These are phyloP conservation scores for Planiliza haematocheilus DNA, from an alignment of 2,113 vertebrate genomes.

Conservation along the genomic window DNA sequence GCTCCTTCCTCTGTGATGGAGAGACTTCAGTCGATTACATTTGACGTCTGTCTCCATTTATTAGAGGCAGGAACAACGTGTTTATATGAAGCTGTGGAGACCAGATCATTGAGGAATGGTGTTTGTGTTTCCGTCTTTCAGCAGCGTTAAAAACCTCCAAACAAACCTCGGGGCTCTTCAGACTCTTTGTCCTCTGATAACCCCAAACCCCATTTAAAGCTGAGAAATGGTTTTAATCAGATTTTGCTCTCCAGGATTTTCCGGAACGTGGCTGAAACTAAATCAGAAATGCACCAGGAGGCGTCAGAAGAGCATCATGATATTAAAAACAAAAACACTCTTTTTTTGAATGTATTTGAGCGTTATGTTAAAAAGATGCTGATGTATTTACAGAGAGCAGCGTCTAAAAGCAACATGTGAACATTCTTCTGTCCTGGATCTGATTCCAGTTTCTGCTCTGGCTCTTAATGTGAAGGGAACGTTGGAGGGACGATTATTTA, in stretches of 20 bases:
- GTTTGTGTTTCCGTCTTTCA: background rate
- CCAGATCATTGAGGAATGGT: no score
- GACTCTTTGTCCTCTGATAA: no score
- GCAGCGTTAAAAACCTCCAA: conserved; percentile 5
- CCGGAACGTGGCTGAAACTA: background rate
- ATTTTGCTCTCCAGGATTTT: background rate
- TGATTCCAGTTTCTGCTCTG: no score
- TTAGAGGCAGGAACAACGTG: conserved; percentile 52
- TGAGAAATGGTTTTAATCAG: background rate
- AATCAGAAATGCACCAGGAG: conserved; percentile 26
- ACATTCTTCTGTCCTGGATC: conserved; percentile 33
- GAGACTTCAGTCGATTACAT: conserved; percentile 57
- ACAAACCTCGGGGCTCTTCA: conserved; percentile 18
- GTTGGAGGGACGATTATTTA: no score
- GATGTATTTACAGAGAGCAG: conserved; percentile 33
- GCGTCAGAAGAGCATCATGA: conserved; percentile 6
- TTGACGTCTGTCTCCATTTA: conserved; percentile 74
- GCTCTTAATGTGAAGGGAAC: conserved; percentile 1
- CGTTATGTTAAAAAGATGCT: conserved; percentile 20
- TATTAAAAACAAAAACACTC: background rate
- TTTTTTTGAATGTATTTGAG: background rate
- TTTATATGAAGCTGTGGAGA: no score
- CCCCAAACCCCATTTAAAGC: background rate
- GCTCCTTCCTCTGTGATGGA: no score
- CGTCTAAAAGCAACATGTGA: conserved; percentile 56